These are phyloP conservation scores for Limnephilus marmoratus DNA, from an alignment of 2,888 invertebrate genomes.

Conservation along the genomic window DNA sequence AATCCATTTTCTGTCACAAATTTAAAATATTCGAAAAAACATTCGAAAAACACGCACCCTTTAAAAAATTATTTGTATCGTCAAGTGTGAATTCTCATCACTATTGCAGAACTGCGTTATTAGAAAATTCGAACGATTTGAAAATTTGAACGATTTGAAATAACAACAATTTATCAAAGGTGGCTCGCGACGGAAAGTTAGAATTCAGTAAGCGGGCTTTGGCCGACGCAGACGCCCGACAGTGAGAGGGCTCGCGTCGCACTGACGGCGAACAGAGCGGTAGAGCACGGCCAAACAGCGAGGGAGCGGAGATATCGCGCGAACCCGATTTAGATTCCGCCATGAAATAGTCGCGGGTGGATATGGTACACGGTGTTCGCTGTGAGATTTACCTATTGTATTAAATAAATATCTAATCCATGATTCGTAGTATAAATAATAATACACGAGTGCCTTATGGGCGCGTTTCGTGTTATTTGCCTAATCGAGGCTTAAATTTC, in stretches of 20 bases:
- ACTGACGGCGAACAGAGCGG: slow-evolving; percentile 52
- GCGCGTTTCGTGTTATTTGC: too few relatives aligned
- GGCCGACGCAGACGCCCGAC: slow-evolving; percentile 52
- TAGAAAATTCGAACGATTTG: slow-evolving; percentile 2
- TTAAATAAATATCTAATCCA: background rate
- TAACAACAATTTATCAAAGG: background rate
- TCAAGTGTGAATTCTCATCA: background rate
- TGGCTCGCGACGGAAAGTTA: slow-evolving; percentile 33
- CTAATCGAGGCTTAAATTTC: too few relatives aligned
- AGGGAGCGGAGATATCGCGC: slow-evolving; percentile 51
- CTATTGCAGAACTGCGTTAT: slow-evolving; percentile 10
- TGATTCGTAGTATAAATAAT: too few relatives aligned
- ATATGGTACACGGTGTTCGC: slow-evolving; percentile 46
- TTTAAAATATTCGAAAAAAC: background rate
- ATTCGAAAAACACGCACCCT: slow-evolving; percentile 16
- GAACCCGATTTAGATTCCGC: slow-evolving; percentile 56
- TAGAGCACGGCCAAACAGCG: background rate
- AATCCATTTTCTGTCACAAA: background rate
- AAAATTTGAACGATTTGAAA: slow-evolving; percentile 41
- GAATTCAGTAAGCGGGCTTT: slow-evolving; percentile 42
- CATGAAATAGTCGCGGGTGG: slow-evolving; percentile 54
- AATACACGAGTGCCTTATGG: too few relatives aligned
- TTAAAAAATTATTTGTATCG: background rate
- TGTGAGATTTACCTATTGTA: background rate
- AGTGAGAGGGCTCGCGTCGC: slow-evolving; percentile 55